A percentile compares a stretch with the other conserved stretches of the same genome.
These are phyloP conservation scores for Narcine bancroftii DNA, from an alignment of 2,113 vertebrate species.

Conservation along the genomic window DNA sequence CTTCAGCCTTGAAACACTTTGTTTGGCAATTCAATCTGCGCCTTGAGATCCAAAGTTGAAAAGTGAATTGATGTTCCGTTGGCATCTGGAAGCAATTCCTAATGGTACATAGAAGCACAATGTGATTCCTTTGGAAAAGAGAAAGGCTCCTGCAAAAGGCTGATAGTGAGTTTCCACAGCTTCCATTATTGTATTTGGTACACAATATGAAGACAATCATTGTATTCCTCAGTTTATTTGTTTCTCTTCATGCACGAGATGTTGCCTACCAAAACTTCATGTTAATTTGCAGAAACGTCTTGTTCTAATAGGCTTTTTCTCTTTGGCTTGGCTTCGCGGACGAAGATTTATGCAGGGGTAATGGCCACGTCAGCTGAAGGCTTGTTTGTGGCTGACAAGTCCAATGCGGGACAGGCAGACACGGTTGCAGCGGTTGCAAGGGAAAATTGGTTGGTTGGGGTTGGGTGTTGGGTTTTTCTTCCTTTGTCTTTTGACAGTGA, in stretches of 20 bases:
- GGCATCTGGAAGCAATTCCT: background rate
- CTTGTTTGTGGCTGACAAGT: no score
- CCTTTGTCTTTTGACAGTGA: no score
- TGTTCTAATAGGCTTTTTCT: no score
- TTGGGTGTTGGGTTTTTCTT: no score
- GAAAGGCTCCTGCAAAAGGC: background rate
- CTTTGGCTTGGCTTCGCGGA: no score
- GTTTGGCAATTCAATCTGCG: background rate
- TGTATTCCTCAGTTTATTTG: background rate
- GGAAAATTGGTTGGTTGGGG: no score
- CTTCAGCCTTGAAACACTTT: background rate
- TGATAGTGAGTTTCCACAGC: background rate
- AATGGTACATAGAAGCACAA: background rate
- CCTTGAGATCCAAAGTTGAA: background rate
- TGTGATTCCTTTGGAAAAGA: background rate
- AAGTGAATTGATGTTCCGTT: background rate
- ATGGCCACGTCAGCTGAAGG: no score
- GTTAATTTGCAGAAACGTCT: background rate
- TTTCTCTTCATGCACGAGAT: background rate
- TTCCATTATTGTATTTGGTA: background rate
- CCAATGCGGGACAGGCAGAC: no score
- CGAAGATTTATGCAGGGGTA: no score
- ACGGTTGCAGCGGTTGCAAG: no score
- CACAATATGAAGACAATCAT: background rate
- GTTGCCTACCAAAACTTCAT: background rate